Evolutionary conservation across 2,113 vertebrate species (phyloP), one percentile per base, ranked within the genome.

Genomic region (Hippocampus zosterae): DNA sequence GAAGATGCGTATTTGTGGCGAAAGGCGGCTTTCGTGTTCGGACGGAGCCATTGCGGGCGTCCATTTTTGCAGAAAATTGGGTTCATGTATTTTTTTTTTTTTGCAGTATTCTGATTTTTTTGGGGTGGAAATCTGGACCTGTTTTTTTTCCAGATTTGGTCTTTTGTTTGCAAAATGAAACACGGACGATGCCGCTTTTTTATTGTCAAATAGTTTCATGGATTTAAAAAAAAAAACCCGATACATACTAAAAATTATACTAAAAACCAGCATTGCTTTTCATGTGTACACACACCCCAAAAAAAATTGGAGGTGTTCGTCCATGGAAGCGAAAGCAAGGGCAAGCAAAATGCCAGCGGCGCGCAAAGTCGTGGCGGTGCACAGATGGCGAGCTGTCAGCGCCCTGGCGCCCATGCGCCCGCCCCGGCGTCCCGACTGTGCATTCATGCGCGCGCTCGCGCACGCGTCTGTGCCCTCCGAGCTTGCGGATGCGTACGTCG

Each of bases 351-450:
- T 2, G 78, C 52, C 76, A 88, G 86, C 82, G 71, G 72, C 83
- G 83, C 85, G 88, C 86, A 78, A 88, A 90, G 88, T 81, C 75
- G 44, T 82, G 84, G 86, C 85, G 80, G 74, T 27, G 68, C 83
- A 77, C 87, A 90, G 89, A 91, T 90, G 88, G 90, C 60, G 81
- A 88, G 87, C 85, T 88, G 86, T 90, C 85, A 91, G 85, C 73
- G 84, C 85, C 88, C 69, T 75, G 68, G 71, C 55, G 74, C 76
- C 8, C 33, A 19, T 8, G 61, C 61, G 61, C n/a, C 25, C 27
- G 56, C 56, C 56, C 56, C 15, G 12, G 5, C 57, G 29, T 33
- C 60, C 33, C 33, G 33, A 33, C 79, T 71, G 81, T 73, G 80
- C 67, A 77, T 72, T 13, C 69, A 19, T 80, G 74, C 71, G 74